phyloP scores from a whole-genome alignment of 1,140 invertebrate genomes.

The Drosophila kikkawai region DNA sequence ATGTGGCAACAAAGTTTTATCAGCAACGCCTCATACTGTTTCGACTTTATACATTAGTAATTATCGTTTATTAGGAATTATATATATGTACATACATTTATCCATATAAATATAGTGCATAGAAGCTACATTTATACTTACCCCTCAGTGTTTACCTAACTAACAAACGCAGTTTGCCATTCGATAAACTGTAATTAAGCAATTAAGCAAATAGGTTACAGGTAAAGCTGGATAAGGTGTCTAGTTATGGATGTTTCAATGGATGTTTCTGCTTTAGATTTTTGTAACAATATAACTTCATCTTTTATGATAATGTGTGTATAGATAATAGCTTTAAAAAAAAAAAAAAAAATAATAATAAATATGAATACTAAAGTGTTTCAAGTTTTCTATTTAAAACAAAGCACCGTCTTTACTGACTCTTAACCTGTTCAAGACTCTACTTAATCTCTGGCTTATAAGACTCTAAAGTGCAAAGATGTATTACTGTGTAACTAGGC shows the following conservation, averaged over 20 bases:
- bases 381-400: neutral
- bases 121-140: neutral
- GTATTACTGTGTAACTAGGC: conserved; percentile 15
- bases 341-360: no score
- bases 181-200: neutral
- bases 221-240: no score
- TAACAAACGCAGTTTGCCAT: neutral
- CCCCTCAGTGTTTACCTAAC: neutral
- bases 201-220: neutral
- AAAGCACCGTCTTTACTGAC: neutral
- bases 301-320: no score
- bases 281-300: no score
- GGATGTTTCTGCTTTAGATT: no score
- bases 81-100: neutral
- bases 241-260: no score
- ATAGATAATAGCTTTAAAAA: neutral
- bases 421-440: neutral
- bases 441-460: neutral
- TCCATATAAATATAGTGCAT: no score
- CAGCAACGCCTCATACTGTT: neutral
- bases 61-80: conserved; percentile 12
- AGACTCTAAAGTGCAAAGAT: neutral
- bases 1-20: conserved; percentile 11
- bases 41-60: conserved; percentile 6
- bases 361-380: neutral